Conservation (phyloP, 1,140 invertebrate species). For the Theocolax elegans region DNA sequence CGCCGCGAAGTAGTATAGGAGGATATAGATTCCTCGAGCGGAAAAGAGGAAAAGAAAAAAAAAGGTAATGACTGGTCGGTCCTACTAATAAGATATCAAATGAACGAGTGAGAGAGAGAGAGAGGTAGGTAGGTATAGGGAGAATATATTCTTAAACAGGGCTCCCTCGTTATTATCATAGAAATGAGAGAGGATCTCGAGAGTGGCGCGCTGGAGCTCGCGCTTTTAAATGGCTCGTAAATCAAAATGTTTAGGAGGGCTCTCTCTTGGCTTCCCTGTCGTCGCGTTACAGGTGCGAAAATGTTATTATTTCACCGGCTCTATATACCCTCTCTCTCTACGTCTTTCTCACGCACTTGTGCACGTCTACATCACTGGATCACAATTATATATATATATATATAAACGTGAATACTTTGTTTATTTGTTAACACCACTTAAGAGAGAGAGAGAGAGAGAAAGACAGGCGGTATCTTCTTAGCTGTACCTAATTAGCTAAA, state of each 20-base stretch:
- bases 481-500: too few species aligned
- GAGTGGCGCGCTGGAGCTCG: too few species aligned
- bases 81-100: constrained; percentile 26
- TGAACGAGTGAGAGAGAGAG: neutral
- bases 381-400: too few species aligned
- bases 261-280: constrained; percentile 42
- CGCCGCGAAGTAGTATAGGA: too few species aligned
- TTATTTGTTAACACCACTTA: too few species aligned
- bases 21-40: too few species aligned
- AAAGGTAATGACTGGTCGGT: too few species aligned
- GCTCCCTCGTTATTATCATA: constrained; percentile 51
- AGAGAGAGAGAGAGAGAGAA: too few species aligned
- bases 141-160: neutral
- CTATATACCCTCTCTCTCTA: neutral
- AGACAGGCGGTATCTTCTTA: too few species aligned
- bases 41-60: neutral
- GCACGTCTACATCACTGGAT: too few species aligned
- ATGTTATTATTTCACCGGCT: constrained; percentile 25
- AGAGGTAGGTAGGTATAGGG: too few species aligned
- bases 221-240: constrained; percentile 53
- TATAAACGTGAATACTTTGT: too few species aligned
- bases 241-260: constrained; percentile 55
- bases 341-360: neutral
- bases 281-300: constrained; percentile 53
- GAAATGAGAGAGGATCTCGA: constrained; percentile 49